These are phyloP conservation scores for Diceros bicornis DNA, from an alignment of 2,797 vertebrate species.

Conservation along the genomic window DNA sequence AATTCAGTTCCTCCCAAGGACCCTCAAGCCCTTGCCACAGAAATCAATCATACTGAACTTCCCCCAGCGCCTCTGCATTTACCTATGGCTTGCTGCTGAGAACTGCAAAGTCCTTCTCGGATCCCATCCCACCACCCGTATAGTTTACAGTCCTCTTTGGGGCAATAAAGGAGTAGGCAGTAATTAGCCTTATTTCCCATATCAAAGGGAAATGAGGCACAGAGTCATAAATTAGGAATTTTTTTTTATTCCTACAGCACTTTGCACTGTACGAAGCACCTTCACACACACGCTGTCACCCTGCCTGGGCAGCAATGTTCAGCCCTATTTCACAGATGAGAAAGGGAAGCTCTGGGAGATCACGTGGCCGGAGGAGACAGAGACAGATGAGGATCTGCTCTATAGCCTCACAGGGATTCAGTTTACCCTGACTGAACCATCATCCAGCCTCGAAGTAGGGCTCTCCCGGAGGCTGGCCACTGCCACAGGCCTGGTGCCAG, in stretches of 20 bases:
- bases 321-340: background rate
- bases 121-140: rapidly evolving
- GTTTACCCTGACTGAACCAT: rapidly evolving
- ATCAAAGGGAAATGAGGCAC: background rate
- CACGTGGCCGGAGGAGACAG: background rate
- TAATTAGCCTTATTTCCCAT: background rate
- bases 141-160: background rate
- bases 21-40: background rate
- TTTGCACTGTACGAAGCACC: background rate
- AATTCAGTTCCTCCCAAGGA: background rate
- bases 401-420: background rate
- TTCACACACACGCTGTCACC: background rate
- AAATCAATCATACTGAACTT: background rate
- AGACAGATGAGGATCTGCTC: background rate
- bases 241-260: background rate
- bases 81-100: background rate
- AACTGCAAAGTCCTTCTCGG: background rate
- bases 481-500: background rate
- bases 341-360: background rate
- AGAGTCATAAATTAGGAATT: background rate
- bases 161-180: background rate
- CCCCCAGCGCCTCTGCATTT: background rate
- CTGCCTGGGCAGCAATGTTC: background rate
- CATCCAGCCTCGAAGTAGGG: background rate
- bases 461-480: background rate